Evolutionary conservation across 2,888 invertebrate species (phyloP), one percentile per base, ranked within the genome.

Genomic region (Meandrusa payeni): DNA sequence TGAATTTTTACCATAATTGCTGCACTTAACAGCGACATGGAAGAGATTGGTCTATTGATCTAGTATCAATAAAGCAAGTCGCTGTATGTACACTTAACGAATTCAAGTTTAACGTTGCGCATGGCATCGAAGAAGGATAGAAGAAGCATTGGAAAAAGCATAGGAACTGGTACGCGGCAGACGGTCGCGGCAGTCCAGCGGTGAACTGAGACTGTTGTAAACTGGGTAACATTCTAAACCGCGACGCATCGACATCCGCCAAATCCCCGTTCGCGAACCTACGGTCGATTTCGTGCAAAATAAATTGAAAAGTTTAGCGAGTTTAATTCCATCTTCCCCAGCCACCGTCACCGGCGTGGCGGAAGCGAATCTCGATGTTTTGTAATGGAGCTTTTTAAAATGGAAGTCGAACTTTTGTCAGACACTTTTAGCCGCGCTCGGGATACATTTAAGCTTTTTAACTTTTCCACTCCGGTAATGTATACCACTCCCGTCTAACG

Each of bases 341-440:
- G 69, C 73, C 72, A 61, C 67, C 74, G 73, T 72, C 76, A 74
- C 69, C 69, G 67, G 71, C 76, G 76, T 76, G 70, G 79, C 83
- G 83, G 83, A 88, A 86, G 76, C 79, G 83, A 83, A 81, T 85
- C 87, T 78, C 85, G 81, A 87, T 88, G 87, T 87, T 87, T 86
- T 85, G 86, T 86, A 86, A 86, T 87, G 86, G 86, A 85, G 86
- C 87, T 87, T 86, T 87, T 87, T 87, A 87, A 86, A 87, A 87
- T 86, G 85, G 81, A 81, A 86, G 81, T 82, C 85, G 85, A 87
- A 87, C 86, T 86, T 87, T 86, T 86, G 87, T 87, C 85, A 85
- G 86, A 86, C 82, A 85, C 87, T 87, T 86, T 86, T 85, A 86
- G 87, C 86, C 83, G 79, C 77, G 80, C 77, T 77, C 72, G 83